Evolutionary conservation across 2,888 invertebrate genomes (phyloP), one percentile per base, ranked within the genome.

Genomic region (Notodonta dromedarius): DNA sequence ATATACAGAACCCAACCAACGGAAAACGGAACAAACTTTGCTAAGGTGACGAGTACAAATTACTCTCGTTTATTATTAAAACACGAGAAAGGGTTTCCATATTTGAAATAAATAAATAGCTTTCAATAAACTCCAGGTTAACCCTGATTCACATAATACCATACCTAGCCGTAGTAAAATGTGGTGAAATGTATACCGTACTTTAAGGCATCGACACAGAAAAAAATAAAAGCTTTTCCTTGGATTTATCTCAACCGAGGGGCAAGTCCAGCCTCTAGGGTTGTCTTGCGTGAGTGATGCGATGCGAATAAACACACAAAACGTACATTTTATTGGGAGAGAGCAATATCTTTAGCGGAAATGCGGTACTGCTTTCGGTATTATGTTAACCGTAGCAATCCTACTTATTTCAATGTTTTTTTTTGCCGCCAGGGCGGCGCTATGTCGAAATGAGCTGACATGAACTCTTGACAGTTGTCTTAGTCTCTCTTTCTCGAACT

Each of bases 281-380:
- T 35, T 35, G 32, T 53, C 5, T 53, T 35, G 4, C 52, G 52
- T 53, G 52, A 53, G 52, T 53, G 52, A 53, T 35, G 52, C 52
- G 32, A 53, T 53, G 35, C 52, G 52, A 53, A 35, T 53, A 53
- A 51, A 53, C 32, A 24, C 9, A 52, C 35, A 35, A 53, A 35
- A 53, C 35, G 52, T 53, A 53, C 52, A 24, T 53, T 53, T 53
- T 35, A 32, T 53, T 53, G 32, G 35, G 6, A 35, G 13, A 35
- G 35, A 35, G 52, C 52, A 32, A 53, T 53, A 35, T 35, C 12
- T 53, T 53, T 32, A 24, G 35, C 14, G 35, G 35, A 53, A 35
- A 13, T 32, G 13, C 52, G 13, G 24, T 53, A 53, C 7, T 12
- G 35, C 52, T 32, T 53, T 53, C 24, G 12, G 52, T 0, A 11